Evolutionary conservation across 2,888 invertebrate species (phyloP).

Genomic region (Deilephila porcellus): DNA sequence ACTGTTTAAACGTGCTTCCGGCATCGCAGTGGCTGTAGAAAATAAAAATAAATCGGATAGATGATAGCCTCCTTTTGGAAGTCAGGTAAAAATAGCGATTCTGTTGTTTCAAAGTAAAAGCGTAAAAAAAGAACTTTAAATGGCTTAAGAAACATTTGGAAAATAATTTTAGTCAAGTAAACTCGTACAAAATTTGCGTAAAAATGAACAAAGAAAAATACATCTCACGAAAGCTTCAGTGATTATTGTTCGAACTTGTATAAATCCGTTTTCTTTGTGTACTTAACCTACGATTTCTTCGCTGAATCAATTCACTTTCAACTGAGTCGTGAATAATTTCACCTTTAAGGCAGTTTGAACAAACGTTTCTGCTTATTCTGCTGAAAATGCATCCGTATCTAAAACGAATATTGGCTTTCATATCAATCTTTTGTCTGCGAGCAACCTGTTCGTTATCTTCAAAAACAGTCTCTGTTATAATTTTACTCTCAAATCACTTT

Average conservation of each 20-base stretch:
- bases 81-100: not conserved
- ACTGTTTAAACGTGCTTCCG: too few species aligned
- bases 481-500: conserved; percentile 37
- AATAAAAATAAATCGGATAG: too few species aligned
- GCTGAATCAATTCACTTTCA: conserved; percentile 37
- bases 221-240: conserved; percentile 28
- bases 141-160: not conserved
- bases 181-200: not conserved
- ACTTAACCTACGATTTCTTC: conserved; percentile 27
- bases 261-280: conserved; percentile 29
- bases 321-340: conserved; percentile 55
- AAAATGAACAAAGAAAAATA: not conserved
- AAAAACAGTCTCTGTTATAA: conserved; percentile 37
- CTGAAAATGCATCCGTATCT: conserved; percentile 53
- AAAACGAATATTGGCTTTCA: conserved; percentile 43
- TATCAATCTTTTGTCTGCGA: conserved; percentile 37
- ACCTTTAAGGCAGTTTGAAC: conserved; percentile 42
- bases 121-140: not conserved
- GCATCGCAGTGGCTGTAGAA: too few species aligned
- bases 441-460: conserved; percentile 34
- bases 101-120: not conserved
- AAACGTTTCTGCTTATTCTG: conserved; percentile 35
- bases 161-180: not conserved
- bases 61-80: too few species aligned
- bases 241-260: conserved; percentile 19